phyloP scores from a whole-genome alignment of 2,797 vertebrate species.

The Antennarius maculatus region DNA sequence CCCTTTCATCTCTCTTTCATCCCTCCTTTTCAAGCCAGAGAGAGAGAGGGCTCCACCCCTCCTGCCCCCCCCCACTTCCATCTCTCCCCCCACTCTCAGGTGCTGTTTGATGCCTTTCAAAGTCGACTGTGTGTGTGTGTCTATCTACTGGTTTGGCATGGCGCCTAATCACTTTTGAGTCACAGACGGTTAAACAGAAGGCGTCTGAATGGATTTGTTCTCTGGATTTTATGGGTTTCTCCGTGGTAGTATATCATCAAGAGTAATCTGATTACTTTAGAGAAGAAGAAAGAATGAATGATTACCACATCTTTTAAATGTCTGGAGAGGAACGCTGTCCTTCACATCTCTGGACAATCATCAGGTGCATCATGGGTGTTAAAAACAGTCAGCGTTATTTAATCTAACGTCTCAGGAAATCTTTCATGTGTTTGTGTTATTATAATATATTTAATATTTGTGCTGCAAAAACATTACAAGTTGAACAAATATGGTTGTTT shows the following conservation, averaged over 20 bases:
- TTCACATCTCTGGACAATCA: no score
- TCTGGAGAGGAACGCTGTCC: no score
- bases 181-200: constrained; percentile 65
- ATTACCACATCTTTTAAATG: no score
- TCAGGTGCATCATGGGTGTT: no score
- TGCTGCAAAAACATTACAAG: constrained; percentile 8
- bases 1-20: constrained; percentile 78
- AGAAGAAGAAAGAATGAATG: no score
- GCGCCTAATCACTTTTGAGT: constrained; percentile 72
- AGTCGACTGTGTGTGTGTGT: constrained; percentile 63
- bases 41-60: constrained; percentile 10
- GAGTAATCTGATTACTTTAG: no score
- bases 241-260: no score
- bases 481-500: background rate
- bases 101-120: constrained; percentile 79
- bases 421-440: no score
- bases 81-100: constrained; percentile 34
- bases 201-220: constrained; percentile 52
- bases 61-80: background rate
- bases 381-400: no score
- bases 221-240: constrained; percentile 31
- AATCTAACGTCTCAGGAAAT: no score
- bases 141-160: constrained; percentile 42
- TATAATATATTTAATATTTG: background rate
- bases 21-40: constrained; percentile 63